Conservation (phyloP, 2,888 invertebrate species). For the Malthinus seriepunctatus region DNA sequence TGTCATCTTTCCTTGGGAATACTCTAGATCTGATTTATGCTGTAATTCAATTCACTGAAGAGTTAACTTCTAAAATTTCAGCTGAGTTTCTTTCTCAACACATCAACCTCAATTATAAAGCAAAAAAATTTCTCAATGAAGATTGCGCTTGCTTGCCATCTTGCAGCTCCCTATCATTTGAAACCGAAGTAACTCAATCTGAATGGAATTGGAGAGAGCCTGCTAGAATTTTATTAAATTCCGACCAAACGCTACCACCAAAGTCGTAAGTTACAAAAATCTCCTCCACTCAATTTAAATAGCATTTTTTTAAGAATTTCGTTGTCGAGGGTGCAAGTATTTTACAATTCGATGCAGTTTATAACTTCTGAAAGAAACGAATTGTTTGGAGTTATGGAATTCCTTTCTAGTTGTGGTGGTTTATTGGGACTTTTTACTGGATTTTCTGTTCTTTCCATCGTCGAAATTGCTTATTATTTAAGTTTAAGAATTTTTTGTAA, state of each 20-base stretch:
- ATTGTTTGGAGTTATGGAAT: constrained; percentile 61
- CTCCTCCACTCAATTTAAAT: not conserved
- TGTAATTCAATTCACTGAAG: too few species aligned
- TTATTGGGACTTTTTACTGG: constrained; percentile 65
- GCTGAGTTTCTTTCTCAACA: not conserved
- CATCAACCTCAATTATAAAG: not conserved
- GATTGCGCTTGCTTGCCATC: constrained; percentile 64
- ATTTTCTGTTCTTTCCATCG: constrained; percentile 64
- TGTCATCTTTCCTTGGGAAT: too few species aligned
- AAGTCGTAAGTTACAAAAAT: not conserved
- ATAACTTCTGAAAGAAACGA: constrained; percentile 61
- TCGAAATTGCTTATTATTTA: constrained; percentile 66
- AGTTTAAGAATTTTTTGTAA: constrained; percentile 58
- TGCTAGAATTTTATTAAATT: not conserved
- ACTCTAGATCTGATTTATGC: too few species aligned
- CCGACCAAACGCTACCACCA: not conserved
- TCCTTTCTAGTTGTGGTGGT: constrained; percentile 63
- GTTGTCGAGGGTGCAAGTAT: constrained; percentile 48
- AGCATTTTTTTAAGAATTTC: constrained; percentile 1
- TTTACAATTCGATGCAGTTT: constrained; percentile 70
- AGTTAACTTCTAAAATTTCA: not conserved
- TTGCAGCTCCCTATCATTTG: constrained; percentile 72
- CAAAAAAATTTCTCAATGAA: not conserved
- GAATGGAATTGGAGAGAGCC: constrained; percentile 65
- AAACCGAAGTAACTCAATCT: constrained; percentile 73